Base-by-base conservation (phyloP, 2,797 vertebrate genomes). In the Coendou prehensilis region DNA sequence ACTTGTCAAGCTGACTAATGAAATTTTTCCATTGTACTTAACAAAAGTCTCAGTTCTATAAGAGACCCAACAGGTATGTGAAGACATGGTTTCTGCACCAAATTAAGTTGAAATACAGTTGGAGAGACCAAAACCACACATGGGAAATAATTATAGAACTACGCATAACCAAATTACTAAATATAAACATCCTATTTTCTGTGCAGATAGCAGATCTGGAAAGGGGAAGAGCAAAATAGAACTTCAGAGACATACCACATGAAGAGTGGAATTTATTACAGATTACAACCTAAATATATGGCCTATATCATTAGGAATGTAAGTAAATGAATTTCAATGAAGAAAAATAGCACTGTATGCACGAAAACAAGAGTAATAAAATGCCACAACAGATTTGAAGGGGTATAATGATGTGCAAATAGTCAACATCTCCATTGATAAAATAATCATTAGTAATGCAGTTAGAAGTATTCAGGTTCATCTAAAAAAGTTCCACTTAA, bases 111-210 rank as follows among this genome's bases (percentile, higher is more conserved):
- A 83, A 89, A 92, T 63, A 89, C 45, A 92, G 17, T 15, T 50
- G 91, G 9, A 10, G 67, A 82, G 15, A 76, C 6, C 88, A 28
- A 91, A 93, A 79, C 67, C 67, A 57, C 13, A 95, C 10, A 18
- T 18, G n/a, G 41, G 41, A 59, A 87, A 95, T 80, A 33, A 76
- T 90, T 75, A 73, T 7, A 73, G 14, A 90, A 67, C 47, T 81
- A 93, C 47, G 54, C 94, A 88, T 84, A 82, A 83, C 26, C 47
- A 80, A 94, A 47, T 89, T 76, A 91, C 28, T 52, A 93, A 92
- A 79, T 59, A 67, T 47, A 81, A 91, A 67, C 33, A 52, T 23
- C 9, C 33, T 57, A 6, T 69, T 89, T 88, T 94, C 28, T 89
- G 22, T 56, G 14, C 20, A 84, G 45, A 85, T 30, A 64, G 10